phyloP scores from a whole-genome alignment of 92 coral and sea anemone species.

The Pocillopora meandrina region DNA sequence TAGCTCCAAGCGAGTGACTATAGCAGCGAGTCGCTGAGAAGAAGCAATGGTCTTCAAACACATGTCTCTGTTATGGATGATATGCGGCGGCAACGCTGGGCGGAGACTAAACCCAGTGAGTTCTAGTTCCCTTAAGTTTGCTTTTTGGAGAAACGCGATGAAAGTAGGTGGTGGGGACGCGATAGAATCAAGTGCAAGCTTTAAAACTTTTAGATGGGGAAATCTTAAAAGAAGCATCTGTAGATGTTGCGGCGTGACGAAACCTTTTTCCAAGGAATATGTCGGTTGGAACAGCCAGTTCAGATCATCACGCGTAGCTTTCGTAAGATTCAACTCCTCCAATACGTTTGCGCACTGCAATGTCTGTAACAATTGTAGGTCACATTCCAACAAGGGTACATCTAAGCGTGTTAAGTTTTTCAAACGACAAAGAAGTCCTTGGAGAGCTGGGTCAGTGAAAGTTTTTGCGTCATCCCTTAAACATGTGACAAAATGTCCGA shows the following conservation, averaged over 20 bases:
- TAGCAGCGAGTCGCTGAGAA: constrained; percentile 29
- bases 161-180: constrained; percentile 39
- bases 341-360: constrained; percentile 29
- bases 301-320: constrained; percentile 19
- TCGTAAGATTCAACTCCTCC: constrained; percentile 42
- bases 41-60: constrained; percentile 38
- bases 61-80: constrained; percentile 39
- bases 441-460: constrained; percentile 27
- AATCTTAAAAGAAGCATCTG: constrained; percentile 27
- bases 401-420: constrained; percentile 32
- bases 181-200: constrained; percentile 34
- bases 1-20: constrained; percentile 37
- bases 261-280: constrained; percentile 8
- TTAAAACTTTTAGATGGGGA: constrained; percentile 41
- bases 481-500: constrained; percentile 28
- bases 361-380: constrained; percentile 13
- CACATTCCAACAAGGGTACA: constrained; percentile 40
- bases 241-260: constrained; percentile 33
- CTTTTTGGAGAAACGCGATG: constrained; percentile 26
- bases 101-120: constrained; percentile 34
- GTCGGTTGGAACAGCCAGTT: constrained; percentile 33
- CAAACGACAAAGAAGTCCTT: constrained; percentile 7
- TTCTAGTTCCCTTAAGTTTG: constrained; percentile 12
- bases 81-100: constrained; percentile 29
- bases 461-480: constrained; percentile 39